A percentile compares a stretch with the other conserved stretches of the same genome.
Conservation (phyloP, 2,797 vertebrate genomes). For the Choloepus didactylus region DNA sequence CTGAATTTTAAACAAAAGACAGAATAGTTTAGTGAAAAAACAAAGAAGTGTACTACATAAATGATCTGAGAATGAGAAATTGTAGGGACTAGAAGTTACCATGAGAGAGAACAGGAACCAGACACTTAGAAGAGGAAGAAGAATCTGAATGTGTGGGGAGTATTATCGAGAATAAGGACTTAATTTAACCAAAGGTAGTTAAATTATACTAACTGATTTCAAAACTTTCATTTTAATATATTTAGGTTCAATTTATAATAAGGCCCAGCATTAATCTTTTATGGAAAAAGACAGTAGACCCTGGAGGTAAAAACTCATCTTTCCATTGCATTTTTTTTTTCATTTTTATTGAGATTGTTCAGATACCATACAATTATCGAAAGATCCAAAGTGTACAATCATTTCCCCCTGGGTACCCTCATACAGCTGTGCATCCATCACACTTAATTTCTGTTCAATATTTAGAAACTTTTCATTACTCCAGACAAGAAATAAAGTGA, state of each 20-base stretch:
- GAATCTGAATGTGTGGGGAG: background rate
- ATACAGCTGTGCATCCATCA: no score
- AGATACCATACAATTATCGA: no score
- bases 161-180: constrained; percentile 19
- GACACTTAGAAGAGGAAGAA: background rate
- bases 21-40: constrained; percentile 45
- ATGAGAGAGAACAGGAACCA: background rate
- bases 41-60: constrained; percentile 53
- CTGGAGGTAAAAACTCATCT: background rate
- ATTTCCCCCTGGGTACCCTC: no score
- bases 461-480: no score
- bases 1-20: no score
- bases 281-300: background rate
- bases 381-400: no score
- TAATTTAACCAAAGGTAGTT: background rate
- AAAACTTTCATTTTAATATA: constrained; percentile 55
- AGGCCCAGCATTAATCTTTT: background rate
- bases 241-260: background rate
- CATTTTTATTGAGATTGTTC: no score
- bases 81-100: constrained; percentile 8
- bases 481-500: no score
- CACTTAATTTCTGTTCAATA: no score
- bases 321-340: background rate
- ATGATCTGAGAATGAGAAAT: constrained; percentile 5
- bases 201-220: background rate